phyloP scores from a whole-genome alignment of 92 coral and sea anemone genomes.

The Blastomussa wellsi region DNA sequence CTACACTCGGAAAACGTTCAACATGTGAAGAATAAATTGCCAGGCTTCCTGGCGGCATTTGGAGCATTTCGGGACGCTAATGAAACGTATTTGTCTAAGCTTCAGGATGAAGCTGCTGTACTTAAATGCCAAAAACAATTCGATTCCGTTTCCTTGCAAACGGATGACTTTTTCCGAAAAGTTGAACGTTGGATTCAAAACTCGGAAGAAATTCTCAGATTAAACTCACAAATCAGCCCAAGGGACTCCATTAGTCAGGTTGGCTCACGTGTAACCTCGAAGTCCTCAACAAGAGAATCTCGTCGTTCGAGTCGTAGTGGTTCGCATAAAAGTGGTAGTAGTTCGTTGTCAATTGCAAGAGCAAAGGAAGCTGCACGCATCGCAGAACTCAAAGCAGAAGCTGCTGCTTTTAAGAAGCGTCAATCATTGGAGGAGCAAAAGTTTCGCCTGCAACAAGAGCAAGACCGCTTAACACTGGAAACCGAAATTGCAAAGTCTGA shows the following conservation, averaged over 20 bases:
- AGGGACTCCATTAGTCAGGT: no score
- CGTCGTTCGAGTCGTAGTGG: no score
- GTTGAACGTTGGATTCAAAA: slow-evolving; percentile 13
- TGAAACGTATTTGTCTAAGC: slow-evolving; percentile 1
- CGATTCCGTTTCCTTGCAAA: not conserved
- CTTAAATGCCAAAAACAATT: slow-evolving; percentile 16
- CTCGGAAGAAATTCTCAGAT: not conserved
- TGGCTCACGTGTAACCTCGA: no score
- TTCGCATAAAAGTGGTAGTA: no score
- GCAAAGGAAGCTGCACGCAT: no score
- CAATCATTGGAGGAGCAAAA: slow-evolving; percentile 15
- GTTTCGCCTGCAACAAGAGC: slow-evolving; percentile 28
- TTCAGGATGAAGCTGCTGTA: slow-evolving; percentile 31
- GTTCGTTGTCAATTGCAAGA: no score
- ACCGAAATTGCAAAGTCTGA: slow-evolving; percentile 32
- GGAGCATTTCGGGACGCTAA: slow-evolving; percentile 39
- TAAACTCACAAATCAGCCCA: no score
- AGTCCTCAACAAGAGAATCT: no score
- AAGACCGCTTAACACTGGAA: slow-evolving; percentile 39
- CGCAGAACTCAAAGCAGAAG: slow-evolving; percentile 34
- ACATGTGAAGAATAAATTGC: slow-evolving; percentile 20
- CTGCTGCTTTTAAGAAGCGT: slow-evolving; percentile 9
- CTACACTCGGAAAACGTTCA: not conserved
- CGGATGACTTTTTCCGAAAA: not conserved
- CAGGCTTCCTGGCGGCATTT: slow-evolving; percentile 15